Conservation (phyloP, 2,888 invertebrate species). For the Notodonta ziczac region DNA sequence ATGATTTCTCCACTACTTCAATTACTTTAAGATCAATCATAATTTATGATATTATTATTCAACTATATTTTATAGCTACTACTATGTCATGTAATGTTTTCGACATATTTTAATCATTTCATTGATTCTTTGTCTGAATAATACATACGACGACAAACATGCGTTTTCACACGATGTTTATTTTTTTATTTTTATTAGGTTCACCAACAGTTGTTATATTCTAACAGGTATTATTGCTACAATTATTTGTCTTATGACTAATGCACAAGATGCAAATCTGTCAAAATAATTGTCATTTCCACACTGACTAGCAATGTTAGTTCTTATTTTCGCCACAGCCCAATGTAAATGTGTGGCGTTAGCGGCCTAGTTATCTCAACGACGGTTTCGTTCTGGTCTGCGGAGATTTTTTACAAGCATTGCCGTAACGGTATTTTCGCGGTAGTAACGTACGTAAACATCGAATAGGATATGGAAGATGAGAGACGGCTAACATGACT, state of each 20-base stretch:
- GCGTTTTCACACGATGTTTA: not conserved
- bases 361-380: constrained; percentile 40
- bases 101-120: not conserved
- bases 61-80: too few relatives aligned
- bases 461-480: constrained; percentile 6
- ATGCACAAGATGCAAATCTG: not conserved
- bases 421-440: constrained; percentile 27
- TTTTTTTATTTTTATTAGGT: too few relatives aligned
- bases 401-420: constrained; percentile 22
- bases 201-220: too few relatives aligned
- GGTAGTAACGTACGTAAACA: constrained; percentile 18
- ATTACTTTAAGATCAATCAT: not conserved
- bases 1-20: not conserved
- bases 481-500: constrained; percentile 6
- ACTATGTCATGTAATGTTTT: not conserved
- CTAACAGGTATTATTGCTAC: too few relatives aligned
- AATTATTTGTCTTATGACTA: too few relatives aligned
- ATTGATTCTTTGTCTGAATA: not conserved
- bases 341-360: constrained; percentile 3
- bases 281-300: not conserved
- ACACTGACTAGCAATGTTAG: not conserved
- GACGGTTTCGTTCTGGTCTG: constrained; percentile 17
- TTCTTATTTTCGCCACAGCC: not conserved
- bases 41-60: not conserved
- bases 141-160: too few relatives aligned